These are phyloP conservation scores for Aldabrachelys gigantea DNA, from an alignment of 2,113 vertebrate species.

Conservation along the genomic window DNA sequence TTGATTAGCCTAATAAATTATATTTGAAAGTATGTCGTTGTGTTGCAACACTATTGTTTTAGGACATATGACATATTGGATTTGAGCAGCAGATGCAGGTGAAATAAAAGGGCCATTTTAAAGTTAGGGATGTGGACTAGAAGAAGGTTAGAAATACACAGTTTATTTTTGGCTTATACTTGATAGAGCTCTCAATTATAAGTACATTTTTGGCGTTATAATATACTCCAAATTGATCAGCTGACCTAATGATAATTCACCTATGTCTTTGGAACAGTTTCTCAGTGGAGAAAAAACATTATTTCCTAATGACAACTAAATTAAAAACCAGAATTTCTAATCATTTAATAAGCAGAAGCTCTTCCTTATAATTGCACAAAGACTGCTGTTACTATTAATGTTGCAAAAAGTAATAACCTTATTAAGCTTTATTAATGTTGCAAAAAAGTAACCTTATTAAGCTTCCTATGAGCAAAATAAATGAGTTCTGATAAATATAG, in stretches of 20 bases:
- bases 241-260: not conserved
- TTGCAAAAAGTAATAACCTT: rapidly evolving
- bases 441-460: not conserved
- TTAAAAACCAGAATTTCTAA: not conserved
- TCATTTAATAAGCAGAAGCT: not conserved
- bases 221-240: not conserved
- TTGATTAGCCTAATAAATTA: not conserved
- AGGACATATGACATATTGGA: not conserved
- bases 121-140: not conserved
- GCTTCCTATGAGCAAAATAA: not conserved
- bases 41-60: not conserved
- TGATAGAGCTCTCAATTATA: not conserved
- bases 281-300: not conserved
- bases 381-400: not conserved
- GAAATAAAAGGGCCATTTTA: not conserved
- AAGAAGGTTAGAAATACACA: not conserved
- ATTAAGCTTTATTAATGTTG: not conserved
- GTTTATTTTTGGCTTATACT: rapidly evolving
- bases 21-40: not conserved
- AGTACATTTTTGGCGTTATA: not conserved
- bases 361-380: not conserved
- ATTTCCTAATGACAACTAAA: conserved; percentile 17
- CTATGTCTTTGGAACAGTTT: not conserved
- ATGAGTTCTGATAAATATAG: not conserved
- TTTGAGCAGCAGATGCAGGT: not conserved